Percentiles rank a stretch among this genome's conserved stretches.
phyloP scores from a whole-genome alignment of 2,113 vertebrate genomes.

The Aythya baeri region DNA sequence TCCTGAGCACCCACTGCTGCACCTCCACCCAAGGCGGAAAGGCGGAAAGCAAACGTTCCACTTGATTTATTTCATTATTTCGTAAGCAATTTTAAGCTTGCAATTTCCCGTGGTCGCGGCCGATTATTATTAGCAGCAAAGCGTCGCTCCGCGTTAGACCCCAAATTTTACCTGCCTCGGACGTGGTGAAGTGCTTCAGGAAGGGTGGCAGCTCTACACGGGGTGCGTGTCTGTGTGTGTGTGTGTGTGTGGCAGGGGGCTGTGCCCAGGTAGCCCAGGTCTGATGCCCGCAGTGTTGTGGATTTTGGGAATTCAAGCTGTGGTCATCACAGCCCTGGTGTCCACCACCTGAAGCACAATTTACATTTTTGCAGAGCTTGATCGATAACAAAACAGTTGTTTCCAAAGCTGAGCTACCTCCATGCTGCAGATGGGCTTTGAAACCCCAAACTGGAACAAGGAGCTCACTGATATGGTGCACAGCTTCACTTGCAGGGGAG shows the following conservation, averaged over 20 bases:
- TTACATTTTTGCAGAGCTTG: background rate
- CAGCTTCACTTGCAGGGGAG: background rate
- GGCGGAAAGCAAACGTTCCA: background rate
- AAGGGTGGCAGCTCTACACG: background rate
- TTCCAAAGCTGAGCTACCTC: slow-evolving; percentile 20
- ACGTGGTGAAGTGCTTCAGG: background rate
- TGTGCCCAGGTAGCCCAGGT: fast-evolving
- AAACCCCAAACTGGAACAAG: background rate
- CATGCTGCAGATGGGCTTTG: background rate
- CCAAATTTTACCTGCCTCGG: background rate
- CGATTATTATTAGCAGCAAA: background rate
- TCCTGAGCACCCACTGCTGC: background rate
- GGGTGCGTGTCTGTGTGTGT: background rate
- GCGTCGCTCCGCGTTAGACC: background rate
- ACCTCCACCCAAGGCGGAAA: fast-evolving
- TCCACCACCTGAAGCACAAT: background rate
- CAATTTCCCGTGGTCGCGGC: background rate
- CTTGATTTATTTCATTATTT: slow-evolving; percentile 30
- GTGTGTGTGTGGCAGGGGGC: background rate
- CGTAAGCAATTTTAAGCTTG: background rate
- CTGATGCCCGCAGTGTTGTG: background rate
- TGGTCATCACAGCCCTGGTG: background rate
- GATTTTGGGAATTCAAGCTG: background rate
- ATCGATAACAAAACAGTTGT: background rate
- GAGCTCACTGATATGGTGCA: background rate